Evolutionary conservation across 2,113 vertebrate genomes (phyloP), one percentile per base, ranked within the genome.

Genomic region (Bolborhynchus lineola): DNA sequence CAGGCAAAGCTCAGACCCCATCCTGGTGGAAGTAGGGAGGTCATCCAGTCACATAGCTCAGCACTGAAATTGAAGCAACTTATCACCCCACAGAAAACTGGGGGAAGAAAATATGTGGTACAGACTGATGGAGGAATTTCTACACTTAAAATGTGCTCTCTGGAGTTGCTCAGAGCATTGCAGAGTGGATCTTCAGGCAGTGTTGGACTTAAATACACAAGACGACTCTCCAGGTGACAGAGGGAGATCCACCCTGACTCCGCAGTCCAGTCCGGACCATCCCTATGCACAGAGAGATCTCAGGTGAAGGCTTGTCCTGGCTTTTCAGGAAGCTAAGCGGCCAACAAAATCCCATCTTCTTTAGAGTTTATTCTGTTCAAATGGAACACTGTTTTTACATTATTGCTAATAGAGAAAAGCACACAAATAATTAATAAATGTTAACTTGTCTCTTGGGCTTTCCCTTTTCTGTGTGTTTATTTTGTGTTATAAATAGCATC

Each of bases 381-480:
- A 24, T 33, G 13, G 44, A 82, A 72, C 42, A 33, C 47, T 67
- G 14, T 49, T 95, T 86, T 82, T 64, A n/a, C 37, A 10, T 59
- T 91, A 81, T 82, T 90, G 65, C 28, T 92, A 96, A 81, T 92
- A 91, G 65, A 79, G 53, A 78, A 84, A 95, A 82, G 25, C 35
- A 84, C 57, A 65, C 55, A 85, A 88, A 82, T 60, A 89, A 94
- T 94, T 95, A 96, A 95, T 93, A 95, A 93, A 82, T 47, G 75
- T 65, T 86, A 80, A 37, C 17, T 11, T 33, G 89, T 95, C 90
- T 92, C 70, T 69, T 35, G 37, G 82, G 84, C 31, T 82, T 93
- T 83, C 37, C 62, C 92, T 90, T 84, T 92, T 91, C 50, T 13
- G 0, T 44, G 10, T 95, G 83, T 97, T 97, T 97, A 93, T 95